A percentile compares a stretch with the other conserved stretches of the same genome.
Evolutionary conservation across 2,113 vertebrate species (phyloP).

Genomic region (Morone chrysops): DNA sequence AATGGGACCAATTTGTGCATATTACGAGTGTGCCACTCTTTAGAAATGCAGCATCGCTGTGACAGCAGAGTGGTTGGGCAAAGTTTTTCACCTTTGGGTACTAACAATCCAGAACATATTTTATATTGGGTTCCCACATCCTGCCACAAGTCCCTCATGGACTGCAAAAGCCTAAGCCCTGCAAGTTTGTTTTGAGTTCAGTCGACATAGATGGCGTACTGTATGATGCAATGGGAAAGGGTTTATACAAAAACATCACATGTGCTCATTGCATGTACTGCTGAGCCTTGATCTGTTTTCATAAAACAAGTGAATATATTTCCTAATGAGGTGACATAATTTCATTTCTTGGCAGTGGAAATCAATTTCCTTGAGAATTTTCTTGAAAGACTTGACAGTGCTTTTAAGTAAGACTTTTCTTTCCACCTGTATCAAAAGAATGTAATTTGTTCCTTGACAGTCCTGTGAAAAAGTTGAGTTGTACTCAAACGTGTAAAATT

Average conservation of each 20-base stretch:
- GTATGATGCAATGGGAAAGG: conserved; percentile 47
- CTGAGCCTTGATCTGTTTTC: conserved; percentile 14
- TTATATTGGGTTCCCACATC: conserved; percentile 62
- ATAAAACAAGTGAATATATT: conserved; percentile 5
- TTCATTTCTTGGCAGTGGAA: not conserved
- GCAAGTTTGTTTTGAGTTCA: conserved; percentile 48
- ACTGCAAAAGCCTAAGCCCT: conserved; percentile 37
- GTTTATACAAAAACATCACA: conserved; percentile 1
- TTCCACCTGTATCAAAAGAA: not conserved
- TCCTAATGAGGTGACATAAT: not conserved
- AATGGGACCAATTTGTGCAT: conserved; percentile 76
- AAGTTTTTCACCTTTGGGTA: conserved; percentile 70
- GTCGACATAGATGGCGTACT: conserved; percentile 24
- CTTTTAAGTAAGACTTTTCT: not conserved
- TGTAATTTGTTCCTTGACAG: not conserved
- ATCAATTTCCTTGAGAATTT: not conserved
- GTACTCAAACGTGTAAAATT: not conserved
- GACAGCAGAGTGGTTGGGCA: conserved; percentile 52
- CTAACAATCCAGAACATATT: conserved; percentile 50
- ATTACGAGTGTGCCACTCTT: conserved; percentile 64
- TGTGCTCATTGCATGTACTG: not conserved
- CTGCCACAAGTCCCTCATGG: conserved; percentile 53
- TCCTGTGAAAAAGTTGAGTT: not conserved
- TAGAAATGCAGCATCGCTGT: conserved; percentile 50
- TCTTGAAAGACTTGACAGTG: not conserved